Evolutionary conservation across 1,140 invertebrate genomes (phyloP).

Genomic region (Sitobion miscanthi): DNA sequence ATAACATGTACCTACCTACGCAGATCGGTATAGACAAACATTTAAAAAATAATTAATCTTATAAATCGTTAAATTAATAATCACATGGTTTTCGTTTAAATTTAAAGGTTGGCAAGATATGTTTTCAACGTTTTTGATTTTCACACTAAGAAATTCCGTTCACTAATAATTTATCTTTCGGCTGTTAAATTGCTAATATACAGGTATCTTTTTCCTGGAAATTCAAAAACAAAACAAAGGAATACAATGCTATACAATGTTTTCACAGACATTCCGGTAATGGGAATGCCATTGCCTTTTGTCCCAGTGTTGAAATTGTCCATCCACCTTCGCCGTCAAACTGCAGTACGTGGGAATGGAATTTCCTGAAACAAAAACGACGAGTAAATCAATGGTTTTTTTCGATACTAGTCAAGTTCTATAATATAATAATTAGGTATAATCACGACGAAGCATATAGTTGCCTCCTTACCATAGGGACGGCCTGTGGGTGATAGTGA

Average conservation of each 20-base stretch:
- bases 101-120: slow-evolving; percentile 54
- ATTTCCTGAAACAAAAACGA: slow-evolving; percentile 75
- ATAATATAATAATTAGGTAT: neutral
- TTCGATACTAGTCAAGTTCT: neutral
- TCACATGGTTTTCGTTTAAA: slow-evolving; percentile 49
- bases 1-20: neutral
- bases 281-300: slow-evolving; percentile 55
- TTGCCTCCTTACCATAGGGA: slow-evolving; percentile 73
- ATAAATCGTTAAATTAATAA: slow-evolving; percentile 46
- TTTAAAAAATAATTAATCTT: slow-evolving; percentile 28
- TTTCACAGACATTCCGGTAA: neutral
- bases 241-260: neutral
- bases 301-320: slow-evolving; percentile 72
- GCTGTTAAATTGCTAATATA: slow-evolving; percentile 22
- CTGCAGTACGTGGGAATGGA: slow-evolving; percentile 90
- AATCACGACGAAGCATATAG: no score
- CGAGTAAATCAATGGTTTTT: neutral
- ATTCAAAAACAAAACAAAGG: neutral
- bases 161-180: slow-evolving; percentile 36
- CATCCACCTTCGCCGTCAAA: slow-evolving; percentile 95
- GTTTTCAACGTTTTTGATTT: slow-evolving; percentile 31
- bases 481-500: slow-evolving; percentile 94
- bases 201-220: slow-evolving; percentile 57
- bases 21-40: neutral
- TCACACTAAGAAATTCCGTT: slow-evolving; percentile 23